Evolutionary conservation across 1,140 invertebrate genomes (phyloP), one percentile per base, ranked within the genome.

Genomic region (Patella vulgata): DNA sequence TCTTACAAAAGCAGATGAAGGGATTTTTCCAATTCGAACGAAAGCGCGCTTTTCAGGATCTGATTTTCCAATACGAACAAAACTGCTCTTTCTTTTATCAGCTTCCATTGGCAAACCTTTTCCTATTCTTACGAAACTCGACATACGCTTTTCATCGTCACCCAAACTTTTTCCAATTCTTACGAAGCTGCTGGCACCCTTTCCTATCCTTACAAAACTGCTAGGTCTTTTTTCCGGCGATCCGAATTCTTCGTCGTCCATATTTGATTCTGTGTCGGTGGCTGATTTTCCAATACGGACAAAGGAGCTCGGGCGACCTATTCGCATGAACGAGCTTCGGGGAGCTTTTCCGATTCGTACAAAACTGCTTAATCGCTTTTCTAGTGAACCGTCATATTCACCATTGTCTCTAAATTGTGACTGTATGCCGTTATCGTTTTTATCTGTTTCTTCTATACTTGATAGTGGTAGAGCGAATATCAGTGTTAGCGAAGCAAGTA

Each of bases 21-120:
- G 70, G 39, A 63, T 66, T 52, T 68, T 68, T 42, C 70, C 70
- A 40, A 72, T 72, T 21, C 70, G 55, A 12, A 72, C 58, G 52
- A 72, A 72, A 47, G 70, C 60, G 21, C 33, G 9, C 21, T 9
- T 36, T 25, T 17, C 48, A 17, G 27, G 52, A 43, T 39, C 51
- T 25, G 21, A 30, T 28, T 63, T 63, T 9, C 51, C 63, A 31
- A 59, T 65, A n/a, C 56, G 47, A 23, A 59, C 55, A 40, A 59
- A 59, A 11, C 28, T 50, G 17, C 11, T 19, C 4, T 4, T 17
- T 42, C 52, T 30, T 21, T 62, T 55, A 23, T 60, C 43, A 14
- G 46, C 53, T n/a, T 55, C 31, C 8, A 52, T 43, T 14, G n/a
- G 36, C 8, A 33, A 36, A 1, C 2, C 12, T 23, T 58, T 58